Base-by-base conservation (phyloP, 2,888 invertebrate species). In the Altica lythri region DNA sequence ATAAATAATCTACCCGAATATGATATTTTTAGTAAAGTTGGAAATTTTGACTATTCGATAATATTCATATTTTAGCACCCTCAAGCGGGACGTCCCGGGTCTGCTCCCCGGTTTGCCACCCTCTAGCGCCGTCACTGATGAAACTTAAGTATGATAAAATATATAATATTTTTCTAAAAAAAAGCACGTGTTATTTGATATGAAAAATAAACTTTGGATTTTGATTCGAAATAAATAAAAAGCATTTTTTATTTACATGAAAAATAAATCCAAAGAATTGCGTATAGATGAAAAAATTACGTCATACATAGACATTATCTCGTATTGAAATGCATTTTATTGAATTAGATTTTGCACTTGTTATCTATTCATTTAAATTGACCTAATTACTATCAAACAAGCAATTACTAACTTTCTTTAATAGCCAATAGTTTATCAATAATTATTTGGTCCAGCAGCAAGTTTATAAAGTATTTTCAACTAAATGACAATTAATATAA, bases 311-410 rank as follows among this genome's bases (percentile, higher is more conserved):
- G n/a, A n/a, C n/a, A 43, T 22, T 57, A 55, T 55, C 53, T 55
- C 48, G 52, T 44, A 60, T 55, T 57, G 45, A 55, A 61, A 57
- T 58, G 61, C 62, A 62, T 63, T 62, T 61, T 63, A 64, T 57
- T 55, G 60, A 63, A 63, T 60, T 60, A 65, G 63, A 66, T 63
- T 65, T 67, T 66, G 67, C 67, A 67, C 66, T 70, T 70, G 72
- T 72, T 73, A 73, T 74, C 66, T 60, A 62, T 64, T 63, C 65
- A 63, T 67, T 65, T 68, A 69, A 69, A 70, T 72, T 74, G 75
- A 75, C 75, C 75, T 70, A 75, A 73, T 72, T 75, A 67, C 67
- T 69, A 66, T 67, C 63, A 65, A 59, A 67, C 73, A 69, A 60
- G 63, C 61, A 62, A 65, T 65, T 64, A 68, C 2, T 62, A 60